A percentile compares a stretch with the other conserved stretches of the same genome.
phyloP scores from a whole-genome alignment of 2,797 vertebrate species.

The Gymnodraco acuticeps region DNA sequence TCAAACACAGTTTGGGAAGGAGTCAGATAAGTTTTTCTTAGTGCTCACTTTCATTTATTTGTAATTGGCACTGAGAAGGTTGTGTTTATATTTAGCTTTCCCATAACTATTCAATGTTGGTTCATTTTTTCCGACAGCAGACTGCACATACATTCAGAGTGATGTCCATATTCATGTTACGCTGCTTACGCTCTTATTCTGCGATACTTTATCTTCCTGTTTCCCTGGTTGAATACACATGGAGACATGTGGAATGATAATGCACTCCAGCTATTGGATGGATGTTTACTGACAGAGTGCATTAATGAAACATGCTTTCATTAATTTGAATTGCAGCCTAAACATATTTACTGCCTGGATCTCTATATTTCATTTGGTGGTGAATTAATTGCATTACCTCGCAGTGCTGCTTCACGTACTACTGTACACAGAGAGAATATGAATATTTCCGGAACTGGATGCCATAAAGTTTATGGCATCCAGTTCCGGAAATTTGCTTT shows the following conservation, averaged over 20 bases:
- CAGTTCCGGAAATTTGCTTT: no score
- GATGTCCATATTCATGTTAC: conserved; percentile 54
- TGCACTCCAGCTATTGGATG: conserved; percentile 23
- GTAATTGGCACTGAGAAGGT: conserved; percentile 60
- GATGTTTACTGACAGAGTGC: conserved; percentile 66
- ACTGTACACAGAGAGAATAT: conserved; percentile 17
- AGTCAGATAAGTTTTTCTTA: conserved; percentile 48
- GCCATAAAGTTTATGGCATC: background rate
- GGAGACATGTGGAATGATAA: conserved; percentile 36
- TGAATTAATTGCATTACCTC: conserved; percentile 59
- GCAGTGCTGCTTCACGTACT: background rate
- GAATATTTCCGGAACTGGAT: conserved; percentile 1
- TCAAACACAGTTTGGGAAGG: conserved; percentile 55
- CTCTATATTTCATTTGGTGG: conserved; percentile 55
- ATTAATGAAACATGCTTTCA: conserved; percentile 73
- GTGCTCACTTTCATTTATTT: conserved; percentile 55
- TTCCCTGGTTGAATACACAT: conserved; percentile 23
- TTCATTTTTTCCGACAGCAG: conserved; percentile 47
- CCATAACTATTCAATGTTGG: conserved; percentile 60
- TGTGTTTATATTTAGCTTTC: conserved; percentile 68
- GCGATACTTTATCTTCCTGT: conserved; percentile 38
- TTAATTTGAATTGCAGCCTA: conserved; percentile 66
- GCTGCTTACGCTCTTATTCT: conserved; percentile 42
- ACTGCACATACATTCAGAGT: conserved; percentile 41
- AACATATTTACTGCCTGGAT: conserved; percentile 60